Conservation (phyloP, 2,888 invertebrate species). For the Lithophane ornitopus region DNA sequence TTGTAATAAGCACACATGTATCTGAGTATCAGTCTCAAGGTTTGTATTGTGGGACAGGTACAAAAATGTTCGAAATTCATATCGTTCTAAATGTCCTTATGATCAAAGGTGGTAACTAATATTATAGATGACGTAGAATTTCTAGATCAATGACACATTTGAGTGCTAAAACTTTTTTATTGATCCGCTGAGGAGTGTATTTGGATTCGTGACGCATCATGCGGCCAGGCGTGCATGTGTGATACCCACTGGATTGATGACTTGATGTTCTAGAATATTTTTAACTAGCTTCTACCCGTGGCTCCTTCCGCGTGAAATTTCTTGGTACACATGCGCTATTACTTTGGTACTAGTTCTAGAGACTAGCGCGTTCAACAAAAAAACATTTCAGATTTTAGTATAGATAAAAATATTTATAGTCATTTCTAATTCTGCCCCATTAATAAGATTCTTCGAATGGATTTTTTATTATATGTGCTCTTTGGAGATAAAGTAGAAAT, state of each 20-base stretch:
- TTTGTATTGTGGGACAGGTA: background rate
- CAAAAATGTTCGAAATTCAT: background rate
- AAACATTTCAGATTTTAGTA: no score
- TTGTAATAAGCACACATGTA: background rate
- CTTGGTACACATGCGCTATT: no score
- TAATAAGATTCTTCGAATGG: background rate
- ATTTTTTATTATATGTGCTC: background rate
- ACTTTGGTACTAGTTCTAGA: no score
- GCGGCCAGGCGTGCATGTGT: conserved; percentile 22
- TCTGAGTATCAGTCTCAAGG: background rate
- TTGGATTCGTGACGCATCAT: conserved; percentile 53
- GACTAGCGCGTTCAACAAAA: no score
- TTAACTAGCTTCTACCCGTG: no score
- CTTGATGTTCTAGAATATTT: conserved; percentile 14
- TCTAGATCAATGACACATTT: conserved; percentile 39
- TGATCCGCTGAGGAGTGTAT: conserved; percentile 26
- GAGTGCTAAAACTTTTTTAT: conserved; percentile 44
- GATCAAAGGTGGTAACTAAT: conserved; percentile 4
- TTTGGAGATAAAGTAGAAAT: background rate
- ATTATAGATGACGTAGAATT: conserved; percentile 15
- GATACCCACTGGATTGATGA: conserved; percentile 13
- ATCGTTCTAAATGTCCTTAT: background rate
- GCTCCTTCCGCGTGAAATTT: no score
- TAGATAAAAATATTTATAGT: background rate
- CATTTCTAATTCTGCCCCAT: background rate